These are phyloP conservation scores for Apodemia duryi DNA, from an alignment of 2,888 invertebrate genomes.

Conservation along the genomic window DNA sequence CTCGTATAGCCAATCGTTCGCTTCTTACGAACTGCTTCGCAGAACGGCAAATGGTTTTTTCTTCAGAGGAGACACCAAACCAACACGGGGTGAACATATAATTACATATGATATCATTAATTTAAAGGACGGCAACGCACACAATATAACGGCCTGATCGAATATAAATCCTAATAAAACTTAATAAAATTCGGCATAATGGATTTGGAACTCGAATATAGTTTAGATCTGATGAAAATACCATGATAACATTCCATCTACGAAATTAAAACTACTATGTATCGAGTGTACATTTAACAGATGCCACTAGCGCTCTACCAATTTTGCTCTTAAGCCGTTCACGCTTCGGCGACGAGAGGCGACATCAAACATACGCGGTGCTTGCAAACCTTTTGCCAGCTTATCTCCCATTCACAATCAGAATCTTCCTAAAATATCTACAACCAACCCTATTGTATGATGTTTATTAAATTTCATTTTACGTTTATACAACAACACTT, in stretches of 20 bases:
- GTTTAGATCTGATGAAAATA: slow-evolving; percentile 18
- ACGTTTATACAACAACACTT: slow-evolving; percentile 78
- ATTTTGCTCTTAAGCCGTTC: slow-evolving; percentile 73
- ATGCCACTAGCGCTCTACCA: slow-evolving; percentile 69
- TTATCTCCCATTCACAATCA: slow-evolving; percentile 75
- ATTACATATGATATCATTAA: too few relatives aligned
- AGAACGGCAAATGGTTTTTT: too few relatives aligned
- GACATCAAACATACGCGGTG: slow-evolving; percentile 75
- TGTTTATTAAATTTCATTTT: slow-evolving; percentile 80
- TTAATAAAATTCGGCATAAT: slow-evolving; percentile 9
- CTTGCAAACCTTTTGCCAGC: slow-evolving; percentile 75
- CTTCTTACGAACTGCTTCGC: too few relatives aligned
- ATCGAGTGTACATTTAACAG: slow-evolving; percentile 67
- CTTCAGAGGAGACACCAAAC: too few relatives aligned
- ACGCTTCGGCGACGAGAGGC: slow-evolving; percentile 72
- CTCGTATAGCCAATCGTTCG: too few relatives aligned
- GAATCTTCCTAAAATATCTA: slow-evolving; percentile 67
- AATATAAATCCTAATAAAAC: slow-evolving; percentile 11
- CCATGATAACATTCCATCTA: slow-evolving; percentile 61
- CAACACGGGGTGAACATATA: too few relatives aligned
- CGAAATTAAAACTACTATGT: slow-evolving; percentile 75
- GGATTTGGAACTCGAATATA: slow-evolving; percentile 4
- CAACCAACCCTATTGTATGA: slow-evolving; percentile 63
- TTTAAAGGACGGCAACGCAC: too few relatives aligned
- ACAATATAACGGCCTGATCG: too few relatives aligned